A percentile compares a stretch with the other conserved stretches of the same genome.
Evolutionary conservation across 2,113 vertebrate genomes (phyloP).

Genomic region (Takifugu flavidus): DNA sequence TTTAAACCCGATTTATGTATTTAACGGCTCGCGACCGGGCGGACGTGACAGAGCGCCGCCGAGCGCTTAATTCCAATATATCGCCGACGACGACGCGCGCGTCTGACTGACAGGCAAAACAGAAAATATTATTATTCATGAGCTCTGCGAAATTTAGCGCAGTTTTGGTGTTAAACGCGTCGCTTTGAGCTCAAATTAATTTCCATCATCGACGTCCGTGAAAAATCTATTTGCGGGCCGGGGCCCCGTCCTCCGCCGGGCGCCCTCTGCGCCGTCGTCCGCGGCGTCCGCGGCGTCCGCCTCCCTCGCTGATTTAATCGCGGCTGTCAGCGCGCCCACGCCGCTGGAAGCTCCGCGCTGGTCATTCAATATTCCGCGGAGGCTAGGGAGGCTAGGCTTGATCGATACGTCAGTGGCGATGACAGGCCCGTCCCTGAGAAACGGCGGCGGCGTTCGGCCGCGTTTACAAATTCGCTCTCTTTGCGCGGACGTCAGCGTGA

Average conservation of each 20-base stretch:
- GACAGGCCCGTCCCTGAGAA: conserved; percentile 50
- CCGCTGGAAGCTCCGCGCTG: conserved; percentile 36
- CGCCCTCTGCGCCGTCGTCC: conserved; percentile 51
- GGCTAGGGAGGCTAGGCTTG: conserved; percentile 25
- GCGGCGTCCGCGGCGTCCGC: conserved; percentile 56
- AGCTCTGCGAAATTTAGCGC: conserved; percentile 18
- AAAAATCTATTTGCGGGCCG: conserved; percentile 7
- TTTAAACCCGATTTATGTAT: conserved; percentile 79
- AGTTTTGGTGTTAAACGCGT: conserved; percentile 32
- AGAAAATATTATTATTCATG: conserved; percentile 60
- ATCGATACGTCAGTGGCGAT: conserved; percentile 62
- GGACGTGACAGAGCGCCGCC: conserved; percentile 65
- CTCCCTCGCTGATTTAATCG: conserved; percentile 60
- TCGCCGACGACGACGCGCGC: conserved; percentile 50
- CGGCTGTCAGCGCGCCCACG: conserved; percentile 47
- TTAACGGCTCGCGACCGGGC: conserved; percentile 65
- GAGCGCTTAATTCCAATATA: conserved; percentile 72
- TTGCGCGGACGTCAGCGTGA: neutral
- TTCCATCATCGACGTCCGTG: conserved; percentile 32
- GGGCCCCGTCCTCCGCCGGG: conserved; percentile 35
- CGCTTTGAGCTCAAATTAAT: conserved; percentile 33
- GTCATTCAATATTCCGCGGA: conserved; percentile 39
- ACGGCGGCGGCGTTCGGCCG: conserved; percentile 5
- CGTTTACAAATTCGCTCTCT: neutral
- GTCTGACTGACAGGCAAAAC: conserved; percentile 61